Conservation (phyloP, 2,113 vertebrate genomes). For the Python bivittatus region DNA sequence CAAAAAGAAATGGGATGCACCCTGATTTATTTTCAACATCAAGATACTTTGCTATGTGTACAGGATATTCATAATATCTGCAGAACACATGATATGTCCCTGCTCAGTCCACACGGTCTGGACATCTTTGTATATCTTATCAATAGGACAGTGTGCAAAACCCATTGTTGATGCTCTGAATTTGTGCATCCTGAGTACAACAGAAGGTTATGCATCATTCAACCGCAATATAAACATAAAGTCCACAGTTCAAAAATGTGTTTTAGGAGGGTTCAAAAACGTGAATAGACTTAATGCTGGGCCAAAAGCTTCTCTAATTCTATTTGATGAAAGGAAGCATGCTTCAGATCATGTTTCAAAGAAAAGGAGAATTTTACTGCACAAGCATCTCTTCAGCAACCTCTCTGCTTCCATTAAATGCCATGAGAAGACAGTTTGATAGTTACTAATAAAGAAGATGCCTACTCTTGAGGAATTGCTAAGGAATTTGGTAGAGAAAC, state of each 20-base stretch:
- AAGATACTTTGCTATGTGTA: not conserved
- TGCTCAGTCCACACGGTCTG: not conserved
- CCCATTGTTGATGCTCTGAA: not conserved
- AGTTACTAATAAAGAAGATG: not conserved
- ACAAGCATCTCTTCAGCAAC: not conserved
- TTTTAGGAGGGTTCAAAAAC: too few species aligned
- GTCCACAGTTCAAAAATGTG: not conserved
- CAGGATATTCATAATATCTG: not conserved
- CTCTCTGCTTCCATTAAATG: not conserved
- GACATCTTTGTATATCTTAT: not conserved
- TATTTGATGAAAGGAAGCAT: not conserved
- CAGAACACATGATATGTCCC: not conserved
- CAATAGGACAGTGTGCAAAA: not conserved
- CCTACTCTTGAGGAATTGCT: not conserved
- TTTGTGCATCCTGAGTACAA: not conserved
- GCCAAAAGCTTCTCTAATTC: not conserved
- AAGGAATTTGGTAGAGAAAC: not conserved
- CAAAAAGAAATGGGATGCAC: not conserved
- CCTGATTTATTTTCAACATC: not conserved
- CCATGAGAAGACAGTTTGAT: not conserved
- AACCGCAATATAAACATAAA: not conserved
- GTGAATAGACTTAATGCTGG: not conserved
- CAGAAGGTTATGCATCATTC: not conserved
- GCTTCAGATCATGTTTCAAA: not conserved
- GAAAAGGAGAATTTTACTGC: not conserved